Percentiles rank a stretch among this genome's conserved stretches.
Evolutionary conservation across 2,888 invertebrate species (phyloP).

Genomic region (Sthenelais limicola): DNA sequence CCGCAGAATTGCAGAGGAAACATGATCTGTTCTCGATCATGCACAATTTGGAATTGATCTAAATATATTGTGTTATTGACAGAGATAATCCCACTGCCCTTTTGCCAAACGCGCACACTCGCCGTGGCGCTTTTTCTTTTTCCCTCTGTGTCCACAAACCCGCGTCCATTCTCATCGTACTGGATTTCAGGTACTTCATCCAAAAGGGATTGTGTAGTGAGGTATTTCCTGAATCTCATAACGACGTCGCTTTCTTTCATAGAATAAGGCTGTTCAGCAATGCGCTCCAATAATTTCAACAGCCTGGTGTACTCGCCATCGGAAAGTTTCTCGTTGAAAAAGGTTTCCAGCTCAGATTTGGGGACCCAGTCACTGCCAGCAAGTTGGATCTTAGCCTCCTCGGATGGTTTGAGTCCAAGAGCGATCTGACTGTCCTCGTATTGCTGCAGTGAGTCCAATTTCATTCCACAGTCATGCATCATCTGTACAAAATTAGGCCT

Average conservation of each 20-base stretch:
- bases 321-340: slow-evolving; percentile 51
- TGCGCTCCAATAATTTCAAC: slow-evolving; percentile 80
- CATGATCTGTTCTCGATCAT: slow-evolving; percentile 77
- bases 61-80: slow-evolving; percentile 85
- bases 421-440: slow-evolving; percentile 44
- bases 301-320: slow-evolving; percentile 68
- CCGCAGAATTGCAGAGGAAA: slow-evolving; percentile 88
- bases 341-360: slow-evolving; percentile 41
- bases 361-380: slow-evolving; percentile 50
- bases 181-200: slow-evolving; percentile 75
- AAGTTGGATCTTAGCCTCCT: slow-evolving; percentile 18
- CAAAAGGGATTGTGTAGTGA: slow-evolving; percentile 43
- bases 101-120: slow-evolving; percentile 83
- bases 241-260: slow-evolving; percentile 82
- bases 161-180: slow-evolving; percentile 63
- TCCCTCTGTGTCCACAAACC: slow-evolving; percentile 64
- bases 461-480: slow-evolving; percentile 42
- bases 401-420: slow-evolving; percentile 21
- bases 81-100: slow-evolving; percentile 86
- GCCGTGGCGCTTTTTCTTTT: slow-evolving; percentile 74
- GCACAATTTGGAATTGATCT: slow-evolving; percentile 80
- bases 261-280: slow-evolving; percentile 82
- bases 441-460: slow-evolving; percentile 46
- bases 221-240: slow-evolving; percentile 75
- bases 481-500: slow-evolving; percentile 84